Base-by-base conservation (phyloP, 2,888 invertebrate species). In the Falcaria lacertinaria region DNA sequence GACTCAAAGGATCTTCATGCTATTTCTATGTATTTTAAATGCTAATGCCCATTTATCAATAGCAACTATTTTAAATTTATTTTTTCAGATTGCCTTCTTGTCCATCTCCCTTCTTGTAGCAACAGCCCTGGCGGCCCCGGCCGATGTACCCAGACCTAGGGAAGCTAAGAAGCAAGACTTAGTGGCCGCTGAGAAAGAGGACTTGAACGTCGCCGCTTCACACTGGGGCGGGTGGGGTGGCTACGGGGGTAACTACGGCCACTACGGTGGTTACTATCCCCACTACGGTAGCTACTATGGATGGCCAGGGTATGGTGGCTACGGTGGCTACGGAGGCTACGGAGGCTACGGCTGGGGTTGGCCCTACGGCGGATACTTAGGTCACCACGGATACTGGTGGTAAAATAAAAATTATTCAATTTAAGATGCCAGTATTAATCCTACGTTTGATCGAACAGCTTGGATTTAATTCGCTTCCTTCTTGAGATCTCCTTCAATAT, bases 121-220 rank as follows among this genome's bases (percentile, higher is more conserved):
- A 4, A 50, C 68, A 8, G 59, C 69, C 0, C 47, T 66, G n/a
- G 71, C 80, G 2, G 85, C 85, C 0, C 80, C 80, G 0, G 72
- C 74, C 0, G 77, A 79, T 38, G 60, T 67, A 28, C 1, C 28
- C 25, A 25, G 25, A 1, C 28, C 28, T 11, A 28, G 11, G 14
- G 52, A 65, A 36, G 54, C 63, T 8, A 61, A 64, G 11, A 64
- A 70, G 17, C 71, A 76, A 35, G 79, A 80, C 39, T 43, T 77
- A 6, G 66, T 57, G 2, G 59, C 61, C 1, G 55, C 72, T 2
- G 81, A 79, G 2, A 79, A 82, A 15, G 84, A 80, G 11, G 89
- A 89, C 50, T 62, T 89, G 1, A 82, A 87, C 48, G 72, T 87
- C 0, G 84, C 84, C 0, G 89, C 89, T 0, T 77, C 88, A 0